Evolutionary conservation across 2,888 invertebrate genomes (phyloP).

Genomic region (Macrophya alboannulata): DNA sequence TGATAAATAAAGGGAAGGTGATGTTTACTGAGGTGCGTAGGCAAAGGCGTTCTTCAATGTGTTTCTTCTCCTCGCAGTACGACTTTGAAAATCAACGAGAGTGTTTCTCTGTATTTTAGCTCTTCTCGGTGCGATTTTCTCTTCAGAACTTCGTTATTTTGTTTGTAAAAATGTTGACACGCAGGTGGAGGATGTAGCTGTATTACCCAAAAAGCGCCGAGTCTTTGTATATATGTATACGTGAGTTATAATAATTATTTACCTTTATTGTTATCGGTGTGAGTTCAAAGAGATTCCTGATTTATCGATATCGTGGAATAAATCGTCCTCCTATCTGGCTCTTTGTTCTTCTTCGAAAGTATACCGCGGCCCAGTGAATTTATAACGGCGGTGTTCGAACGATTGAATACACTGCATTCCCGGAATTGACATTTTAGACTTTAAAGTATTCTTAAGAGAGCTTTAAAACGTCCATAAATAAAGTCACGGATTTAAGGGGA

Average conservation of each 20-base stretch:
- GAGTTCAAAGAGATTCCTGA: conserved; percentile 29
- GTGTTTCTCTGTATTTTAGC: conserved; percentile 12
- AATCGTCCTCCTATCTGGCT: conserved; percentile 31
- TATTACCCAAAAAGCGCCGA: neutral
- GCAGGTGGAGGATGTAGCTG: neutral
- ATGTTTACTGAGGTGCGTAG: conserved; percentile 49
- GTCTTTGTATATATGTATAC: neutral
- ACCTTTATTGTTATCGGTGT: neutral
- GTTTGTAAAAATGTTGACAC: neutral
- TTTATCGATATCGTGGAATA: conserved; percentile 35
- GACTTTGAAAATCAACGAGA: conserved; percentile 45
- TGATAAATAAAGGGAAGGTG: conserved; percentile 37
- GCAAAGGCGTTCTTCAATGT: conserved; percentile 38
- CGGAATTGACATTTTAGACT: conserved; percentile 64
- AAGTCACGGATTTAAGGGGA: conserved; percentile 70
- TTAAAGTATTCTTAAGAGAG: conserved; percentile 70
- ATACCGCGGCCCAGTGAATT: conserved; percentile 1
- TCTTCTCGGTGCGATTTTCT: neutral
- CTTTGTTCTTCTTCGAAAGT: conserved; percentile 9
- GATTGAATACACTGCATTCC: conserved; percentile 47
- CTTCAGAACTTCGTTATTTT: neutral
- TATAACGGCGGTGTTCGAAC: conserved; percentile 37
- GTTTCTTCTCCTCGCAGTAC: conserved; percentile 1
- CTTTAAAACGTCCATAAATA: conserved; percentile 76
- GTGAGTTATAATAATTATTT: neutral